phyloP scores from a whole-genome alignment of 2,797 vertebrate species.

The Scyliorhinus canicula region DNA sequence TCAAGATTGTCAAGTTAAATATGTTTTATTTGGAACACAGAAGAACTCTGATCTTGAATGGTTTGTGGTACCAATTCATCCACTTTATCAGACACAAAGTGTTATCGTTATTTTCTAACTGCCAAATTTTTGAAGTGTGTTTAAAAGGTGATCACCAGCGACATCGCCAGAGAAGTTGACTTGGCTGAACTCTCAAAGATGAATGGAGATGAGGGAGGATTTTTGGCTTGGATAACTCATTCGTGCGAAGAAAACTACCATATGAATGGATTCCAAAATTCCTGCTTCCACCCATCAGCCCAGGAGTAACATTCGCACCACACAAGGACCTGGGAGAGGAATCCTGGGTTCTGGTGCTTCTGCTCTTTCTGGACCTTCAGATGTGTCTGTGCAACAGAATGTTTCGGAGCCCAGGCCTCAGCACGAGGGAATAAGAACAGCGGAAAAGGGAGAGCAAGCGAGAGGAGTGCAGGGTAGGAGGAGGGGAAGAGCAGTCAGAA shows the following conservation, averaged over 20 bases:
- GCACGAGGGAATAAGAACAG: too few relatives aligned
- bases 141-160: not conserved
- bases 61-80: not conserved
- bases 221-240: not conserved
- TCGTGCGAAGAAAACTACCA: not conserved
- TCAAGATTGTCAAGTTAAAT: not conserved
- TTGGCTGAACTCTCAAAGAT: not conserved
- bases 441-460: too few relatives aligned
- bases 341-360: too few relatives aligned
- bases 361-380: too few relatives aligned
- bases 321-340: too few relatives aligned
- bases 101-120: not conserved
- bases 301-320: not conserved
- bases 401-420: too few relatives aligned
- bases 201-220: not conserved
- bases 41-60: not conserved
- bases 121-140: not conserved
- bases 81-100: not conserved
- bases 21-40: not conserved
- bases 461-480: too few relatives aligned
- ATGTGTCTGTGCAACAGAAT: too few relatives aligned
- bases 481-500: too few relatives aligned
- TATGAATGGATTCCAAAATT: not conserved
- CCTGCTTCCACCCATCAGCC: not conserved
- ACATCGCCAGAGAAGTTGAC: not conserved